phyloP scores from a whole-genome alignment of 2,797 vertebrate species.

The Phataginus tricuspis region DNA sequence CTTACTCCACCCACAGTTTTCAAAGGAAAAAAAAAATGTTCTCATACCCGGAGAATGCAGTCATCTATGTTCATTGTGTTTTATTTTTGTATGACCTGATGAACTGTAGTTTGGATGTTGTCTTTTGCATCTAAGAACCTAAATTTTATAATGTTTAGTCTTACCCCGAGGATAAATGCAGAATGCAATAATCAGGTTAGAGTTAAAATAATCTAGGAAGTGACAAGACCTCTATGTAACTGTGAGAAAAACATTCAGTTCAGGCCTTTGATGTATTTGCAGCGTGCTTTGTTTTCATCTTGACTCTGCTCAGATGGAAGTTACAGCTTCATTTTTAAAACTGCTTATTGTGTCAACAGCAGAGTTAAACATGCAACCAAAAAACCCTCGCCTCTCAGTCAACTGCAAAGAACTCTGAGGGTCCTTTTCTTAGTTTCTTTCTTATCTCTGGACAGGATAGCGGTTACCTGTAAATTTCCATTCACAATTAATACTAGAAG shows the following conservation, averaged over 20 bases:
- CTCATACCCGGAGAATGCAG: conserved; percentile 6
- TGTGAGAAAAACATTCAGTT: background rate
- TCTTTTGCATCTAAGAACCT: conserved; percentile 13
- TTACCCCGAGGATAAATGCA: conserved; percentile 70
- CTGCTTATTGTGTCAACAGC: background rate
- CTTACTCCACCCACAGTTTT: conserved; percentile 37
- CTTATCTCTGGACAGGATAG: background rate
- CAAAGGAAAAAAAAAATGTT: background rate
- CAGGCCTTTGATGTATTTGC: conserved; percentile 30
- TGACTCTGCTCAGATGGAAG: background rate
- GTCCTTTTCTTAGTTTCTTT: background rate
- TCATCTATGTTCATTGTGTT: conserved; percentile 23
- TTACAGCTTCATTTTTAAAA: background rate
- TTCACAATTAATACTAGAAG: background rate
- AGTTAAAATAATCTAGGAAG: conserved; percentile 41
- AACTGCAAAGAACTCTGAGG: background rate
- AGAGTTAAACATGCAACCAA: background rate
- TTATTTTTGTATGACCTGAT: conserved; percentile 61
- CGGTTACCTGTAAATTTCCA: background rate
- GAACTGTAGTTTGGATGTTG: conserved; percentile 40
- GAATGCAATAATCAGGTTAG: conserved; percentile 67
- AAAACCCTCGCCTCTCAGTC: background rate
- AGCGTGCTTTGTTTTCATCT: conserved; percentile 52
- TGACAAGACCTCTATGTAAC: background rate
- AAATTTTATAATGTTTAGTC: background rate